Evolutionary conservation across 1,140 invertebrate species (phyloP).

Genomic region (Heliconius melpomene): DNA sequence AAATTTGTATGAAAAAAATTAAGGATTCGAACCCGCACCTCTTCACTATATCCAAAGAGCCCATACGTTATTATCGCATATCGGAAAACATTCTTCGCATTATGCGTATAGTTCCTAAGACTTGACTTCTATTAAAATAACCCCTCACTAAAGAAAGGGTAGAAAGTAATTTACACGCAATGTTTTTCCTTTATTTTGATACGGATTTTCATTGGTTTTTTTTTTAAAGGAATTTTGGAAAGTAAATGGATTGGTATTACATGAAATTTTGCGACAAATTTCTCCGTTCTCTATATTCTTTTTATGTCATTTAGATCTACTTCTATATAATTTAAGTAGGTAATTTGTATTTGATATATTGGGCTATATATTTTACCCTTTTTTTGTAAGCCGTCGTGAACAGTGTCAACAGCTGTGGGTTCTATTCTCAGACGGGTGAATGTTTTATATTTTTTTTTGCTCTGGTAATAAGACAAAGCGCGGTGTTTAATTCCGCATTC

Average conservation of each 20-base stretch:
- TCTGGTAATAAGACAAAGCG: too few species aligned
- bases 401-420: not conserved
- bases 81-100: not conserved
- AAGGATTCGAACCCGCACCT: too few species aligned
- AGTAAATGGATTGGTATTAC: too few species aligned
- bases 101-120: not conserved
- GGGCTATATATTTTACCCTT: not conserved
- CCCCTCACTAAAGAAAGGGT: constrained; percentile 1
- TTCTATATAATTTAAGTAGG: too few species aligned
- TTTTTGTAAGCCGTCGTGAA: not conserved
- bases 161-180: not conserved
- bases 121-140: not conserved
- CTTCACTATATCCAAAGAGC: too few species aligned
- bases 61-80: not conserved
- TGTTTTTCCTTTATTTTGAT: not conserved
- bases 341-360: too few species aligned
- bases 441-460: too few species aligned
- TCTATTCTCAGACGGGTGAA: not conserved
- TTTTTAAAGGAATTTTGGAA: not conserved
- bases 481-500: too few species aligned
- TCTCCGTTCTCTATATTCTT: not conserved
- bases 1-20: too few species aligned
- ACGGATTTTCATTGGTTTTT: not conserved
- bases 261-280: not conserved
- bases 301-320: not conserved